Evolutionary conservation across 2,113 vertebrate species (phyloP).

Genomic region (Blennius ocellaris): DNA sequence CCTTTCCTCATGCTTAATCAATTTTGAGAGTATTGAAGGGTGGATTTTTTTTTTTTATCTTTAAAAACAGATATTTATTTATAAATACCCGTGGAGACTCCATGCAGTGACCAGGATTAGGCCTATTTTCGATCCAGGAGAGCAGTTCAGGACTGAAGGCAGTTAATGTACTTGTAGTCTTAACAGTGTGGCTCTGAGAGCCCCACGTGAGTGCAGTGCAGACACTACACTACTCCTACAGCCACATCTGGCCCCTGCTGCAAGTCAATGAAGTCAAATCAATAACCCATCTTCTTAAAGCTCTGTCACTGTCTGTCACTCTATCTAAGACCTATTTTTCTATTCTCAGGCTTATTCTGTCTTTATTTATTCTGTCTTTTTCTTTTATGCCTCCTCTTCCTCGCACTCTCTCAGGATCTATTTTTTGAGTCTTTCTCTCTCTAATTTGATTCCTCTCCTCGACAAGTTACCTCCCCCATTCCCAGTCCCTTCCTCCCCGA

Average conservation of each 20-base stretch:
- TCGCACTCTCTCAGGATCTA: conserved; percentile 67
- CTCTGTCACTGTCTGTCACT: conserved; percentile 68
- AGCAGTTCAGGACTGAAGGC: conserved; percentile 25
- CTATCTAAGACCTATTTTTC: conserved; percentile 58
- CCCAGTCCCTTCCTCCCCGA: conserved; percentile 48
- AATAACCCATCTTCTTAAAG: conserved; percentile 73
- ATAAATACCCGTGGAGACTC: not conserved
- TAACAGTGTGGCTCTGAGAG: conserved; percentile 35
- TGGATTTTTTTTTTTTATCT: conserved; percentile 31
- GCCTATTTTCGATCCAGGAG: conserved; percentile 1
- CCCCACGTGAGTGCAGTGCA: conserved; percentile 33
- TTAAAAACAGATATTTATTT: not conserved
- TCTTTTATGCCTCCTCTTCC: conserved; percentile 46
- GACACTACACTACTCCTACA: conserved; percentile 40
- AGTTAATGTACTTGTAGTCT: conserved; percentile 30
- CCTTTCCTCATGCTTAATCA: too few species aligned
- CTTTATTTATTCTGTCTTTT: conserved; percentile 68
- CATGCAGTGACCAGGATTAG: conserved; percentile 1
- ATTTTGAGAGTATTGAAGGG: conserved; percentile 11
- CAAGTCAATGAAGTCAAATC: conserved; percentile 72
- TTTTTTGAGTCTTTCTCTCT: conserved; percentile 70
- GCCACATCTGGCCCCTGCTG: conserved; percentile 63
- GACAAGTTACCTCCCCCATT: conserved; percentile 53
- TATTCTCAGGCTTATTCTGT: conserved; percentile 63
- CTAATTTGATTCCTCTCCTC: conserved; percentile 71